Base-by-base conservation (phyloP, 92 coral and sea anemone genomes). In the Ricordea florida region DNA sequence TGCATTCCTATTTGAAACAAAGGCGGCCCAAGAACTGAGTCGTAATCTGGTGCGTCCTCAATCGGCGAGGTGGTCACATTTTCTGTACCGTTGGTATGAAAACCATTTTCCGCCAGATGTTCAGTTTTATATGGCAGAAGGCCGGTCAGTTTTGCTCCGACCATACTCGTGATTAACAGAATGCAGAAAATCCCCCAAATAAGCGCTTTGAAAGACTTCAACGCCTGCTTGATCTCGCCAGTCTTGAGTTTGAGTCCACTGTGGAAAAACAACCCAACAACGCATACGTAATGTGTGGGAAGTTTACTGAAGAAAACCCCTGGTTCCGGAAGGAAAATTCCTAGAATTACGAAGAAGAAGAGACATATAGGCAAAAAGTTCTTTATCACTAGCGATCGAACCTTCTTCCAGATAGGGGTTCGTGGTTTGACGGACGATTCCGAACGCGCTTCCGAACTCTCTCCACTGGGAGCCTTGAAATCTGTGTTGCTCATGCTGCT, bases 201-300 rank as follows among this genome's bases (percentile, higher is more conserved):
- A 7, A 94, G 55, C 3, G 91, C 97, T 64, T 88, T 94, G 66
- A 76, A 64, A 6, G 97, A 85, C 41, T 85, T 90, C 2, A 94
- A 38, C 50, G 92, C 94, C 47, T 81, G 87, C 32, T 94, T 92
- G 11, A 92, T 78, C 57, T 92, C 98, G 10, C 97, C 97, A 34
- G 97, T 94, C 61, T 67, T 86, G 14, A 94, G 83, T 62, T 94
- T 94, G 56, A 94, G 73, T 15, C 98, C 98, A 26, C 97, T 91
- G 59, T 91, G 97, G 28, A 87, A 70, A 68, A 91, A 91, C n/a
- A 91, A 50, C 10, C 90, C 85, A 26, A 91, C 93, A 3, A 91
- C 89, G 49, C 97, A 91, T 6, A 83, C 68, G 59, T 87, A 91
- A 34, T 91, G 97, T n/a, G 92, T 82, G 6, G 90, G 92, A 23